Base-by-base conservation (phyloP, 2,888 invertebrate genomes). In the Bombyx huttoni region DNA sequence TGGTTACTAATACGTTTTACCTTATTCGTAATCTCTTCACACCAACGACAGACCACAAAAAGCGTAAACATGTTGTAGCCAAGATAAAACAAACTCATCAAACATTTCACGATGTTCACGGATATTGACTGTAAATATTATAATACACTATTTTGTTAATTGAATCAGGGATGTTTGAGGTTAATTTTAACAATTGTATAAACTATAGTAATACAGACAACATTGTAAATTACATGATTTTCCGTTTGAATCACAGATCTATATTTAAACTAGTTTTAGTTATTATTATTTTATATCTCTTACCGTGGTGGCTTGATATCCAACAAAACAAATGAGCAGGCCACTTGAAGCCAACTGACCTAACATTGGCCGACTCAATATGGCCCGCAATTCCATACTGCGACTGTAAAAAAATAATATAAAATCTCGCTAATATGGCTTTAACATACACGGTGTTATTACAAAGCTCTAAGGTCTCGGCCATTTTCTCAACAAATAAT, bases 21-120 rank as follows among this genome's bases (percentile, higher is more conserved):
- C 81, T 84, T 78, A 10, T 67, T 62, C 46, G 78, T 81, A 1
- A 87, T 72, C 64, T 86, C 86, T 55, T 86, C 81, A 52, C 85
- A 80, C 81, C 86, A 85, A 13, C 78, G 73, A 53, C 87, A 87
- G 13, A 82, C 67, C 5, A 81, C 67, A 55, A 74, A 86, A 24
- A 85, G 65, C 0, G 73, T 70, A 48, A 76, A 78, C 75, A 87
- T 70, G 50, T 81, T 81, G 56, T 86, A 87, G 1, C 71, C 65
- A 58, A 87, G 63, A 58, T 75, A 87, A 12, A 81, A 61, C 1
- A 84, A 35, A 40, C 78, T 75, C 78, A 78, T 83, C 12, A 82
- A 55, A 45, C 76, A 78, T 58, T 82, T 82, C 0, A 72, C 69
- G 8, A 74, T 50, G 52, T 78, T 78, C 1, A 67, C 70, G 9